phyloP scores from a whole-genome alignment of 1,140 invertebrate species.

The Drosophila serrata region DNA sequence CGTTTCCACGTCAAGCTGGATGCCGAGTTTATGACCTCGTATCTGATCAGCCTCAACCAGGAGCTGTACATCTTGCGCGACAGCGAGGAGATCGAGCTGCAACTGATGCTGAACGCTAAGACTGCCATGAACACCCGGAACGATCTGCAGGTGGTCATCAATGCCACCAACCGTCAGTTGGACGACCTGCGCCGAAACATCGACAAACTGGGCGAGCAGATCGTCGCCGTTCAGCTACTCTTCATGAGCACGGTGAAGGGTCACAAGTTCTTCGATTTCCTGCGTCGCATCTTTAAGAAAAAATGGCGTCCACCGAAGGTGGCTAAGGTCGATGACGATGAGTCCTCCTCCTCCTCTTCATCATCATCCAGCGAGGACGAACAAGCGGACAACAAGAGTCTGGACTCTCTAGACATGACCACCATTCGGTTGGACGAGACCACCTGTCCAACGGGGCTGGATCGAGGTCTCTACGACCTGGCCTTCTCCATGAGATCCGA shows the following conservation, averaged over 20 bases:
- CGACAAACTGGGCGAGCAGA: slow-evolving; percentile 87
- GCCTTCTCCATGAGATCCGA: slow-evolving; percentile 88
- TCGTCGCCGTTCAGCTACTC: slow-evolving; percentile 86
- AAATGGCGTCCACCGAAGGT: slow-evolving; percentile 88
- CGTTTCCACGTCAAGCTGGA: slow-evolving; percentile 88
- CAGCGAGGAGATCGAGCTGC: slow-evolving; percentile 90
- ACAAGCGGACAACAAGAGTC: slow-evolving; percentile 87
- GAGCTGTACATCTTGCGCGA: slow-evolving; percentile 92
- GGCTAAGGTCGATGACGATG: slow-evolving; percentile 65
- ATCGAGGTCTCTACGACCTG: slow-evolving; percentile 88
- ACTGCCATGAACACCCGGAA: slow-evolving; percentile 86
- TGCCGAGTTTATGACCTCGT: slow-evolving; percentile 88
- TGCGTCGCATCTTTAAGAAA: slow-evolving; percentile 92
- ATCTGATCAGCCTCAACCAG: slow-evolving; percentile 91
- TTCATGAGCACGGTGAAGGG: slow-evolving; percentile 88
- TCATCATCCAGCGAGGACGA: slow-evolving; percentile 87
- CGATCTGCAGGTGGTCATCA: slow-evolving; percentile 85
- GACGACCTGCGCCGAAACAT: slow-evolving; percentile 87
- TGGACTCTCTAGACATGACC: slow-evolving; percentile 88
- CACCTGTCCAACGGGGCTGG: slow-evolving; percentile 91
- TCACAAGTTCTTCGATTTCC: slow-evolving; percentile 91
- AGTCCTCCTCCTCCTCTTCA: slow-evolving; percentile 74
- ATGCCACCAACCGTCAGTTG: slow-evolving; percentile 87
- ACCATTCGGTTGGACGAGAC: slow-evolving; percentile 90
- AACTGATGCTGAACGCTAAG: slow-evolving; percentile 87